Evolutionary conservation across 30 jellyfish, hydroid and myxozoan genomes (phyloP).

Genomic region (Aurelia aurita): DNA sequence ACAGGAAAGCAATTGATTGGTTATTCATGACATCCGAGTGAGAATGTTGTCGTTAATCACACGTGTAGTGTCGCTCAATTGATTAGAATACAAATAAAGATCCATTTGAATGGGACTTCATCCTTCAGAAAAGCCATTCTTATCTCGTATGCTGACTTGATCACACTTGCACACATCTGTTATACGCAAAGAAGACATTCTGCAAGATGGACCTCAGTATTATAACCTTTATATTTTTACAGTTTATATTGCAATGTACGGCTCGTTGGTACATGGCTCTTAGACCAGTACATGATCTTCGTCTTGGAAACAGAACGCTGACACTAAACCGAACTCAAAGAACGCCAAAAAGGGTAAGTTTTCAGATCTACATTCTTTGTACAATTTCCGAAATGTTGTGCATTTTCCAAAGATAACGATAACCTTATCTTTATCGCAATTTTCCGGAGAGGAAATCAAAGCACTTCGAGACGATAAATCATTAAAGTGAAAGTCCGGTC

Average conservation of each 20-base stretch:
- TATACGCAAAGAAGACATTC: neutral
- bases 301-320: conserved; percentile 33
- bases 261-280: conserved; percentile 72
- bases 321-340: conserved; percentile 56
- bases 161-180: conserved; percentile 3
- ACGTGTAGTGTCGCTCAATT: conserved; percentile 66
- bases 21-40: conserved; percentile 60
- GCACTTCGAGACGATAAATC: too few relatives aligned
- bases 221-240: conserved; percentile 31
- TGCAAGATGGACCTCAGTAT: conserved; percentile 42
- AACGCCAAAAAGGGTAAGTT: conserved; percentile 60
- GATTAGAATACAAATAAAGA: conserved; percentile 37
- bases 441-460: too few relatives aligned
- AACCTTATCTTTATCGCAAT: neutral
- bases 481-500: too few relatives aligned
- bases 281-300: conserved; percentile 50
- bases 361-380: neutral
- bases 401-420: neutral
- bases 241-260: conserved; percentile 31
- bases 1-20: conserved; percentile 63
- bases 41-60: conserved; percentile 76
- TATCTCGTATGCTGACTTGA: conserved; percentile 12
- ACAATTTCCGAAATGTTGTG: neutral
- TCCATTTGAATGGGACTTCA: conserved; percentile 27
- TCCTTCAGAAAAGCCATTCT: conserved; percentile 18